Percentiles rank a stretch among this genome's conserved stretches.
Conservation (phyloP, 2,113 vertebrate genomes). For the western clawed frog (Xenopus tropicalis) region UCB_Xtro_10.0 CM004443.2:200869501-200870000, state of each 20-base stretch:
- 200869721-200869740: too few species aligned
- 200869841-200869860: background rate
- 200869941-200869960: background rate
- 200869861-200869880: constrained; percentile 5
- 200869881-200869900: constrained; percentile 6
- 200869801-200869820: background rate
- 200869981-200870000: background rate
- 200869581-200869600: too few species aligned
- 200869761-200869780: background rate
- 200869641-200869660: too few species aligned
- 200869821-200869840: constrained; percentile 31
- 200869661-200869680: too few species aligned
- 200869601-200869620: too few species aligned
- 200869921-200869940: background rate
- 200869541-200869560: too few species aligned
- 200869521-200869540: too few species aligned
- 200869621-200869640: too few species aligned
- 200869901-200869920: background rate
- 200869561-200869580: too few species aligned
- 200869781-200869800: background rate
- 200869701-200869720: too few species aligned
- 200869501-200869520: too few species aligned
- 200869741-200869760: background rate
- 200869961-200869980: background rate
- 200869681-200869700: too few species aligned